Evolutionary conservation across 2,113 vertebrate species (phyloP).

Genomic region (Oncorhynchus mykiss): DNA sequence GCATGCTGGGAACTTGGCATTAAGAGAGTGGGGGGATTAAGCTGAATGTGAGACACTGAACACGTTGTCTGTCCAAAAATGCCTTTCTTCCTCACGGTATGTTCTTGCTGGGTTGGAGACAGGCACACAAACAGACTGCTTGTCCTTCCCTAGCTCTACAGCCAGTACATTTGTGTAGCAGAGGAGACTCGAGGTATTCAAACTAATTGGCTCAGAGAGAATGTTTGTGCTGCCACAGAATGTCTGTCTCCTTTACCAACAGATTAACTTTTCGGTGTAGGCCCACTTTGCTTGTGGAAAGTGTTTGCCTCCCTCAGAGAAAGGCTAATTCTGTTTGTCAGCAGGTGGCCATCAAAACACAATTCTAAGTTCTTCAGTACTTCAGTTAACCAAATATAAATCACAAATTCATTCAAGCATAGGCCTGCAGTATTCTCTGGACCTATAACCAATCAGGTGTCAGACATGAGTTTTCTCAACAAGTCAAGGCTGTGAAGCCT

Average conservation of each 20-base stretch:
- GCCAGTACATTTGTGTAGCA: not conserved
- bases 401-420: too few relatives aligned
- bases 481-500: too few relatives aligned
- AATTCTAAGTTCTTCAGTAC: not conserved
- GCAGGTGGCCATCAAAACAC: not conserved
- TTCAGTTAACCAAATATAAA: too few relatives aligned
- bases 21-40: not conserved
- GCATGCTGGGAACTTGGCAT: conserved; percentile 5
- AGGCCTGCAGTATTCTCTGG: too few relatives aligned
- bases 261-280: not conserved
- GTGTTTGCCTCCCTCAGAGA: not conserved
- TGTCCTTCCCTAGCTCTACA: too few relatives aligned
- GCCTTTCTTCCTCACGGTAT: too few relatives aligned
- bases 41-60: not conserved
- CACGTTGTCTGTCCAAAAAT: not conserved
- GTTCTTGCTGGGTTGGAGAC: not conserved
- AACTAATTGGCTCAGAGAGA: conserved; percentile 1
- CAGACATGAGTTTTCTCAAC: too few relatives aligned
- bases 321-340: not conserved
- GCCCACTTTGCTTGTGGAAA: not conserved
- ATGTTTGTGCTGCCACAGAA: not conserved
- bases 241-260: not conserved
- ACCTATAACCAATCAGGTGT: too few relatives aligned
- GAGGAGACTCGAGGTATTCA: not conserved
- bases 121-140: not conserved